A percentile compares a stretch with the other conserved stretches of the same genome.
These are phyloP conservation scores for Embiotoca jacksoni DNA, from an alignment of 2,113 vertebrate species.

Conservation along the genomic window DNA sequence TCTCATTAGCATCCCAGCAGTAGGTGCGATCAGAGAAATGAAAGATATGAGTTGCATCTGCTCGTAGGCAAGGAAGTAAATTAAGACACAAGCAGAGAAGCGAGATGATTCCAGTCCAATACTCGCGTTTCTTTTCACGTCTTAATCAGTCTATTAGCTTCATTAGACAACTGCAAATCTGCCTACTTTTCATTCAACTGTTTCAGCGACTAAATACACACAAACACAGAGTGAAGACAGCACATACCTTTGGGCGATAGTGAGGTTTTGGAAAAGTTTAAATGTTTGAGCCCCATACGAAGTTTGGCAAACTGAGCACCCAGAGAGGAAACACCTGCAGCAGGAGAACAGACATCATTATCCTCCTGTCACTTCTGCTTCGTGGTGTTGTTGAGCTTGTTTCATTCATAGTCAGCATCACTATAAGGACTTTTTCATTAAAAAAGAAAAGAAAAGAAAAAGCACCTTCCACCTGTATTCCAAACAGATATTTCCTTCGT, in stretches of 20 bases:
- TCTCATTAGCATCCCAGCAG: constrained; percentile 22
- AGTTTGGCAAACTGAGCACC: constrained; percentile 96
- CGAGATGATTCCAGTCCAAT: not conserved
- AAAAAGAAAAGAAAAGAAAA: too few relatives aligned
- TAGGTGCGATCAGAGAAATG: constrained; percentile 21
- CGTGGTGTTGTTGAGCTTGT: not conserved
- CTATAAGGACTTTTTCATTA: not conserved
- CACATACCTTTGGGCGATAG: constrained; percentile 95
- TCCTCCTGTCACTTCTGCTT: not conserved
- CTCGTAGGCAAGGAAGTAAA: not conserved
- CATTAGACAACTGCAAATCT: too few relatives aligned
- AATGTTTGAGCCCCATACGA: constrained; percentile 92
- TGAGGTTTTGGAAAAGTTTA: constrained; percentile 97
- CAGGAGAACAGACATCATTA: constrained; percentile 19
- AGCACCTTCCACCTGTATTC: too few relatives aligned
- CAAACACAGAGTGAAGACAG: not conserved
- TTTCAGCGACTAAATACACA: too few relatives aligned
- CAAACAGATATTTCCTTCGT: too few relatives aligned
- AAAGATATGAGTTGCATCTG: constrained; percentile 25
- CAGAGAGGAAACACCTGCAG: constrained; percentile 90
- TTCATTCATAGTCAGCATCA: not conserved
- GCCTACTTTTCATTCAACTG: too few relatives aligned
- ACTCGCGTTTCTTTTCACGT: not conserved
- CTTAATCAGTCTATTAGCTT: not conserved
- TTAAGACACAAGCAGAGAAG: not conserved